These are phyloP conservation scores for Netelia melanura DNA, from an alignment of 2,888 invertebrate genomes.

Conservation along the genomic window DNA sequence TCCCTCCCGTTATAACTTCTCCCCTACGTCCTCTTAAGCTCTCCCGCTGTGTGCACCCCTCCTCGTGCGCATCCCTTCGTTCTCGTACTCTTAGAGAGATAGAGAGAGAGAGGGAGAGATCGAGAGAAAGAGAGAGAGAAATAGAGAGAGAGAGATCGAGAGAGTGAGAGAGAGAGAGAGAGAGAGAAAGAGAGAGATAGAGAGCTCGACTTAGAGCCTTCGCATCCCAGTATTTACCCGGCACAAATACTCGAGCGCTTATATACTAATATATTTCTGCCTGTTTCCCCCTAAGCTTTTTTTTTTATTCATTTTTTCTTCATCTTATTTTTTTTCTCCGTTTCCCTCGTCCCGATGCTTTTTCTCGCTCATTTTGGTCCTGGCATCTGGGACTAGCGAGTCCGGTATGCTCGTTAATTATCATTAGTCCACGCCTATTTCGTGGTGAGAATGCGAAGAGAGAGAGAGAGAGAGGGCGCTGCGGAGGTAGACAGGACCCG, in stretches of 20 bases:
- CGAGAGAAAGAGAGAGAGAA: neutral
- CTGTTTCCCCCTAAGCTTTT: slow-evolving; percentile 37
- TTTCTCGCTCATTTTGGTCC: slow-evolving; percentile 54
- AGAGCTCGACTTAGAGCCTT: slow-evolving; percentile 45
- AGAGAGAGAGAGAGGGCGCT: neutral
- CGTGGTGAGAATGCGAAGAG: slow-evolving; percentile 1
- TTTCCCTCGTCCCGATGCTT: slow-evolving; percentile 43
- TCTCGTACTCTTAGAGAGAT: slow-evolving; percentile 28
- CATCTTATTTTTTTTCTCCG: neutral
- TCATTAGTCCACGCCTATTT: slow-evolving; percentile 55
- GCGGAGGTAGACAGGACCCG: neutral
- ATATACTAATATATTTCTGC: slow-evolving; percentile 63
- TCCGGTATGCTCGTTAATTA: slow-evolving; percentile 60
- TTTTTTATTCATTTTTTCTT: slow-evolving; percentile 1
- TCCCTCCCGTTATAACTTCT: slow-evolving; percentile 37
- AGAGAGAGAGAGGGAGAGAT: neutral
- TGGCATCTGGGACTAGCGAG: slow-evolving; percentile 42
- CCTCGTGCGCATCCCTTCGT: neutral
- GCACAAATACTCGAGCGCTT: slow-evolving; percentile 59
- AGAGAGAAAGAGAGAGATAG: neutral
- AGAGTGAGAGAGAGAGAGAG: neutral
- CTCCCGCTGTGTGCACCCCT: slow-evolving; percentile 40
- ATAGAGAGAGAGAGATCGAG: neutral
- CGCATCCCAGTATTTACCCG: slow-evolving; percentile 60
- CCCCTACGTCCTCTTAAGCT: slow-evolving; percentile 48